Evolutionary conservation across 2,113 vertebrate genomes (phyloP).

Genomic region (Mellivora capensis): DNA sequence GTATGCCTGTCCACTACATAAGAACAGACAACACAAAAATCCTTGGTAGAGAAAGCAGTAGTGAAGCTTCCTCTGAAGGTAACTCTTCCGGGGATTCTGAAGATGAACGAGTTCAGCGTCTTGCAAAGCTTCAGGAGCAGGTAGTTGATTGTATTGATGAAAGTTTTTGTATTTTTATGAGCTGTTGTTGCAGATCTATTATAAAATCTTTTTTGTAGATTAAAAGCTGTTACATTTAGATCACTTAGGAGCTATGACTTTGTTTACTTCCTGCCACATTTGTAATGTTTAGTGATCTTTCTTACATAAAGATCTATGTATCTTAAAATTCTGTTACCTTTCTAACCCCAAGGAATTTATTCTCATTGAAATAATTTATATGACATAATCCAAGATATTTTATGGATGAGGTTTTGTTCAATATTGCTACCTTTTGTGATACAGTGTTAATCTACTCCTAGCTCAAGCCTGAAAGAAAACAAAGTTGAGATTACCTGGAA

Average conservation of each 20-base stretch:
- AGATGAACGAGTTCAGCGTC: conserved; percentile 75
- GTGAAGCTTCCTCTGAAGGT: conserved; percentile 82
- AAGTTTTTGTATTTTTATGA: background rate
- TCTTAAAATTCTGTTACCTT: background rate
- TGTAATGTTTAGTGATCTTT: conserved; percentile 10
- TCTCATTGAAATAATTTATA: background rate
- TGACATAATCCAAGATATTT: background rate
- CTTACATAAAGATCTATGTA: background rate
- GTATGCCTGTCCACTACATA: background rate
- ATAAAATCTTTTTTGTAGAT: background rate
- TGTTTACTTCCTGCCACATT: background rate
- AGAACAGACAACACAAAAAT: conserved; percentile 39
- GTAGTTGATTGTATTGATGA: conserved; percentile 71
- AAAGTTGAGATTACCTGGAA: conserved; percentile 1
- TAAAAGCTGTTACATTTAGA: conserved; percentile 7
- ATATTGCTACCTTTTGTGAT: conserved; percentile 5
- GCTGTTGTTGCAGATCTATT: background rate
- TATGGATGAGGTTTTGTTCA: background rate
- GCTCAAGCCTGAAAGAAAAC: background rate
- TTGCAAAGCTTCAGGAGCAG: conserved; percentile 87
- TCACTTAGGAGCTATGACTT: background rate
- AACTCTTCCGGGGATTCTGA: conserved; percentile 82
- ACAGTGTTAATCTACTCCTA: conserved; percentile 27
- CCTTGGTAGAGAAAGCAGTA: conserved; percentile 78
- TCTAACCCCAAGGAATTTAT: conserved; percentile 8